These are phyloP conservation scores for Parazoanthus atlanticus DNA, from an alignment of 92 coral and sea anemone species.

Conservation along the genomic window DNA sequence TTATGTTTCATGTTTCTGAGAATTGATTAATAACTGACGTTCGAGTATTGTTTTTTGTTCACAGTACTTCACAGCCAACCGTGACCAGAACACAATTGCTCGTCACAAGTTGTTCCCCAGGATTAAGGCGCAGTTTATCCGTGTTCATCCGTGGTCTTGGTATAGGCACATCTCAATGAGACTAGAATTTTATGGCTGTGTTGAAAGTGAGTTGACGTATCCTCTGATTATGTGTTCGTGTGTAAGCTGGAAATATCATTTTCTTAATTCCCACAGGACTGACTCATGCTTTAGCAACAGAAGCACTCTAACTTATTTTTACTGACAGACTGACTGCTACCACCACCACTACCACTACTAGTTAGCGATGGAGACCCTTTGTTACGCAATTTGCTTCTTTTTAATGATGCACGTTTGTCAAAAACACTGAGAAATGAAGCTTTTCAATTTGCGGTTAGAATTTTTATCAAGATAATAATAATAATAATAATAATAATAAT, in stretches of 20 bases:
- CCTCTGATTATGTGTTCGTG: neutral
- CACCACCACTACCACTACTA: too few relatives aligned
- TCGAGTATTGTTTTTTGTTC: neutral
- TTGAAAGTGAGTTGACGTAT: constrained; percentile 21
- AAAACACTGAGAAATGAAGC: too few relatives aligned
- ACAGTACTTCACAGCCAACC: constrained; percentile 34
- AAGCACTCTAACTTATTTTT: neutral
- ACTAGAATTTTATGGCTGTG: constrained; percentile 35
- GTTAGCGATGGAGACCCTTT: too few relatives aligned
- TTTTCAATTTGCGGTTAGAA: too few relatives aligned
- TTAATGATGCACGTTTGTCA: too few relatives aligned
- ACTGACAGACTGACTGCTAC: too few relatives aligned
- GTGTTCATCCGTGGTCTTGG: constrained; percentile 40
- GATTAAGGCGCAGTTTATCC: constrained; percentile 32
- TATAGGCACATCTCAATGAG: constrained; percentile 29
- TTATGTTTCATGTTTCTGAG: neutral
- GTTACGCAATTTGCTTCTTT: too few relatives aligned
- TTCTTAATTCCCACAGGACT: neutral
- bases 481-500: too few relatives aligned
- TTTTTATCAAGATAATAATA: too few relatives aligned
- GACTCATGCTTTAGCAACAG: neutral
- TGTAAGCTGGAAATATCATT: neutral
- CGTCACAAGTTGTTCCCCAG: constrained; percentile 43
- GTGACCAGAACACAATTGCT: constrained; percentile 8
- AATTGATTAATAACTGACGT: neutral